phyloP scores from a whole-genome alignment of 2,113 vertebrate species.

The Asarcornis scutulata region DNA sequence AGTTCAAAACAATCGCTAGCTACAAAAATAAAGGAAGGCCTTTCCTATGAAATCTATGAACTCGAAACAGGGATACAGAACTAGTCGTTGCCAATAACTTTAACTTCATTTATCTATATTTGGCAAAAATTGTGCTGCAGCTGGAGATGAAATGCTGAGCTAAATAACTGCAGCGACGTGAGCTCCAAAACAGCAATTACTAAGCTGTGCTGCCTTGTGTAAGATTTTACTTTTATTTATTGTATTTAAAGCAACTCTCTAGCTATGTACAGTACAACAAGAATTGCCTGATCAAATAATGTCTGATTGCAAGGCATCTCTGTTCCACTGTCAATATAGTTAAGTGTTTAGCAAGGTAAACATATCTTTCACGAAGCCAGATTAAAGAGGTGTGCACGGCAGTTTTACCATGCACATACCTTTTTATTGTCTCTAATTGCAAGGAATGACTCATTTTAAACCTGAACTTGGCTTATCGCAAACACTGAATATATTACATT shows the following conservation, averaged over 20 bases:
- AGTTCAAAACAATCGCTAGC: conserved; percentile 54
- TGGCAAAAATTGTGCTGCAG: conserved; percentile 86
- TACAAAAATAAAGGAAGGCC: conserved; percentile 63
- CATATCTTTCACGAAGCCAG: not conserved
- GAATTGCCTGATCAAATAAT: conserved; percentile 49
- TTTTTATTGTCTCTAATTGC: conserved; percentile 55
- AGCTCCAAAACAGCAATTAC: conserved; percentile 83
- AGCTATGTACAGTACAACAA: conserved; percentile 58
- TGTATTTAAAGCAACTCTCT: conserved; percentile 72
- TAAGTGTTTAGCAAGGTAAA: not conserved
- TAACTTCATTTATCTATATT: conserved; percentile 89
- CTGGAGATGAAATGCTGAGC: conserved; percentile 84
- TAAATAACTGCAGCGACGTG: conserved; percentile 79
- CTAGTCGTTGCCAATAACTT: conserved; percentile 81
- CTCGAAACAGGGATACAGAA: conserved; percentile 77
- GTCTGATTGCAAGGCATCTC: conserved; percentile 3
- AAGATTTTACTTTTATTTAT: conserved; percentile 81
- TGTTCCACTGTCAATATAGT: not conserved
- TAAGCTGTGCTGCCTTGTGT: conserved; percentile 72
- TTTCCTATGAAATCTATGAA: conserved; percentile 76
- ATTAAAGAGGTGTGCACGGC: not conserved
- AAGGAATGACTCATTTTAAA: conserved; percentile 45
- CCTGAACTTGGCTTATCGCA: conserved; percentile 43
- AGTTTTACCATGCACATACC: not conserved
- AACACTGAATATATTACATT: not conserved